These are phyloP conservation scores for Drosophila rhopaloa DNA, from an alignment of 1,140 invertebrate genomes.

Conservation along the genomic window DNA sequence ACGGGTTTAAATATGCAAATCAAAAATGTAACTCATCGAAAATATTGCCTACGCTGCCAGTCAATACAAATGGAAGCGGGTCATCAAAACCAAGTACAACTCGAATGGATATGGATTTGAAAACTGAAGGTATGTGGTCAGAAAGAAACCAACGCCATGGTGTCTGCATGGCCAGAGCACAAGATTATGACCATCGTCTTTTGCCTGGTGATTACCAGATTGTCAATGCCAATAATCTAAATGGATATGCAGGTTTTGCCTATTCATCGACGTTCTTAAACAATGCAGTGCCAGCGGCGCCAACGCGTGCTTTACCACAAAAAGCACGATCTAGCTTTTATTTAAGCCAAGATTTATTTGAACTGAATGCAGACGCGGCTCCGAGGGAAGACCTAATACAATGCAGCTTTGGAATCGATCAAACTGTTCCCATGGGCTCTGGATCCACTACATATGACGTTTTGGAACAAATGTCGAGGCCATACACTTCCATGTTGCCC, in stretches of 20 bases:
- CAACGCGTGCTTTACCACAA: conserved; percentile 65
- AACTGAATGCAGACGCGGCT: conserved; percentile 26
- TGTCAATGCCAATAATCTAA: conserved; percentile 30
- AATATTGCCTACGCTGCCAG: conserved; percentile 49
- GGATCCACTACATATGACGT: conserved; percentile 37
- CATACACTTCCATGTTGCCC: conserved; percentile 72
- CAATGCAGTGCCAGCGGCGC: conserved; percentile 74
- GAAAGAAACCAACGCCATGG: conserved; percentile 33
- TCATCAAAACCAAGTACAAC: neutral
- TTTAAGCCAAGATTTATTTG: conserved; percentile 46
- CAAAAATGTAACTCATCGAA: conserved; percentile 85
- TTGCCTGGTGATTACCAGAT: conserved; percentile 49
- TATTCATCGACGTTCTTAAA: conserved; percentile 62
- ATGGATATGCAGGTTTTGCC: conserved; percentile 80
- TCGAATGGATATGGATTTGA: conserved; percentile 2
- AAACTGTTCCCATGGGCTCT: conserved; percentile 1
- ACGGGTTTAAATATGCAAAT: conserved; percentile 85
- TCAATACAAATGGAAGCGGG: conserved; percentile 42
- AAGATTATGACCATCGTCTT: conserved; percentile 73
- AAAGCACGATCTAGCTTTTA: conserved; percentile 2
- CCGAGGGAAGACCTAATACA: neutral
- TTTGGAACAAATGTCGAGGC: conserved; percentile 42
- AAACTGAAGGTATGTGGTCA: conserved; percentile 64
- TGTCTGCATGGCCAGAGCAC: conserved; percentile 60
- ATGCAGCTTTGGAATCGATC: neutral